These are phyloP conservation scores for Rhinoptilus africanus DNA, from an alignment of 2,113 vertebrate species.

Conservation along the genomic window DNA sequence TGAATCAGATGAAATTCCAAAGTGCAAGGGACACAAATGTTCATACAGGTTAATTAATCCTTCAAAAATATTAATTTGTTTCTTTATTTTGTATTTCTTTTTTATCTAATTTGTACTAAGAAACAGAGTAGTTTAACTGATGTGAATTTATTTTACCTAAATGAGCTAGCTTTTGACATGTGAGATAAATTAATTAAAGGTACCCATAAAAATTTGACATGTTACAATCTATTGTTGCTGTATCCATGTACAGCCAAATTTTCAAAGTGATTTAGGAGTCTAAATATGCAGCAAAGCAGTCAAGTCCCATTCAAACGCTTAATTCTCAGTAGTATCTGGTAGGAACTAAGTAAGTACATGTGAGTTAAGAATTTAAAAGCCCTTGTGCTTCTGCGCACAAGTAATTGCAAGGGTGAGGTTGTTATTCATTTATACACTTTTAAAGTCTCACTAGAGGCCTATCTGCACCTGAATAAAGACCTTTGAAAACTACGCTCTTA, in stretches of 20 bases:
- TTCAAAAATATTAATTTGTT: background rate
- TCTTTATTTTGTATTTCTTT: background rate
- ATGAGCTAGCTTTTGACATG: background rate
- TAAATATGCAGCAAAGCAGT: background rate
- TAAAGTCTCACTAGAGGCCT: background rate
- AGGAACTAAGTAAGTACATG: background rate
- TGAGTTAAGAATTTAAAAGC: background rate
- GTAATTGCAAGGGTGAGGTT: background rate
- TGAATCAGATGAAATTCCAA: background rate
- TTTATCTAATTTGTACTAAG: background rate
- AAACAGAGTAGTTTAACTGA: background rate
- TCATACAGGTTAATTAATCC: background rate
- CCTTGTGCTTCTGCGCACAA: background rate
- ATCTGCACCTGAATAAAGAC: background rate
- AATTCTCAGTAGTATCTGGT: background rate
- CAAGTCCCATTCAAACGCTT: background rate
- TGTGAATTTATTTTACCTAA: background rate
- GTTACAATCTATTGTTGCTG: background rate
- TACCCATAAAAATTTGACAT: background rate
- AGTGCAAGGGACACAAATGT: background rate
- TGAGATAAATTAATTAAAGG: background rate
- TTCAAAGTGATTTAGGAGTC: background rate
- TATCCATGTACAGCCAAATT: background rate
- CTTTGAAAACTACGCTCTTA: background rate
- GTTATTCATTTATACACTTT: background rate